Base-by-base conservation (phyloP, 2,888 invertebrate genomes). In the Hymenopus coronatus region DNA sequence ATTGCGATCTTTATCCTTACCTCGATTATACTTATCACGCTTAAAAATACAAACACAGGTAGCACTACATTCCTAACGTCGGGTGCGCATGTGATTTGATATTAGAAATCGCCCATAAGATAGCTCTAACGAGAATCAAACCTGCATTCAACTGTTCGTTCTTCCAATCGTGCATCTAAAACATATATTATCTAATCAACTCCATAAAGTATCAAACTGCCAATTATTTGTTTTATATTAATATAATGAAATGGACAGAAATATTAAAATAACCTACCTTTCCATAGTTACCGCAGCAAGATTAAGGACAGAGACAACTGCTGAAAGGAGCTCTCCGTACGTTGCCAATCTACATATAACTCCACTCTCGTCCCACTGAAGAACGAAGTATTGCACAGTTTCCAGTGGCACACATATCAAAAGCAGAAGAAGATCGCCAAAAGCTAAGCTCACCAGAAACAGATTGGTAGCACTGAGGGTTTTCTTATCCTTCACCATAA, bases 241-340 rank as follows among this genome's bases (percentile, higher is more conserved):
- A 12, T 40, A 40, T 40, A 40, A 40, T 40, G 12, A 40, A 9
- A 40, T 40, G 83, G 27, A 30, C 2, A 85, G 84, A 28, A 8
- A 3, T 40, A 3, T 70, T 70, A 70, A 54, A 70, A 70, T 12
- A 4, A 82, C 92, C 92, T 91, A 94, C 94, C 94, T 93, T 92
- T 94, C 94, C 6, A 94, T 91, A 83, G 94, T 94, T 89, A 94
- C 94, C 3, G 94, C 94, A 46, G 93, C 93, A 14, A 94, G 92
- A 90, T 94, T 94, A 82, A 94, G 92, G 3, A 94, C 93, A 20
- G 94, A 94, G 0, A 94, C 93, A 8, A 93, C 92, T 1, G 94
- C 94, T 0, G 94, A 93, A 30, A 94, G 91, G 90, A 94, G 93
- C 91, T 94, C 93, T 3, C 93, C 93, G 91, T 93, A 94, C 70